Evolutionary conservation across 2,113 vertebrate species (phyloP).

Genomic region (Ploceus nigricollis): DNA sequence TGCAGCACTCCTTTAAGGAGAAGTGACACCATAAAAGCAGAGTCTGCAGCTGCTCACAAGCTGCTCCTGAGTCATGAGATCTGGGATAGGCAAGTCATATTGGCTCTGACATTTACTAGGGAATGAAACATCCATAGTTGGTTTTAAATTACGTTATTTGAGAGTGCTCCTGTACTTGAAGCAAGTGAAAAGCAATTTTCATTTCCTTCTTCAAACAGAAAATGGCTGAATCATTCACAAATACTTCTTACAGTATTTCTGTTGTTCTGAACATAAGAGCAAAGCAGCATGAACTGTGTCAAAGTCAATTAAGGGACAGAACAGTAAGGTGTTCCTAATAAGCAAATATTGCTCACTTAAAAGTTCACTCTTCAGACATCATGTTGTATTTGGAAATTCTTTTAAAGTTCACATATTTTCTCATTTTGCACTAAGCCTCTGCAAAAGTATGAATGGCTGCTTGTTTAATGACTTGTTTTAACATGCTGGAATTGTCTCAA

Average conservation of each 20-base stretch:
- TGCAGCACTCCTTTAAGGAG: not conserved
- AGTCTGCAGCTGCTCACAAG: conserved; percentile 9
- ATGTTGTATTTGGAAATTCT: not conserved
- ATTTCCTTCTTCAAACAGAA: conserved; percentile 20
- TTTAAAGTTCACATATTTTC: not conserved
- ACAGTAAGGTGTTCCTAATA: not conserved
- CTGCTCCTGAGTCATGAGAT: conserved; percentile 33
- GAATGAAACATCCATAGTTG: conserved; percentile 21
- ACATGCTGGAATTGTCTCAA: not conserved
- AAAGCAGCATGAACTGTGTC: not conserved
- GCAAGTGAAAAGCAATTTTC: conserved; percentile 14
- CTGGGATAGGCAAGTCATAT: conserved; percentile 24
- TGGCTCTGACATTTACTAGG: conserved; percentile 38
- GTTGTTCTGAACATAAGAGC: not conserved
- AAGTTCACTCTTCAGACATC: not conserved
- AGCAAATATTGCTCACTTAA: not conserved
- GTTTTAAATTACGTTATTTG: conserved; percentile 33
- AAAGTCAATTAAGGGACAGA: not conserved
- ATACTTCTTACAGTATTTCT: not conserved
- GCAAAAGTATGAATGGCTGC: not conserved
- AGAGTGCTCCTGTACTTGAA: not conserved
- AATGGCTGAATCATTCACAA: not conserved
- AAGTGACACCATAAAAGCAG: not conserved
- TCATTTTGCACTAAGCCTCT: not conserved
- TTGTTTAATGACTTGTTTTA: not conserved